These are phyloP conservation scores for Octomys mimax DNA, from an alignment of 2,797 vertebrate species.

Conservation along the genomic window DNA sequence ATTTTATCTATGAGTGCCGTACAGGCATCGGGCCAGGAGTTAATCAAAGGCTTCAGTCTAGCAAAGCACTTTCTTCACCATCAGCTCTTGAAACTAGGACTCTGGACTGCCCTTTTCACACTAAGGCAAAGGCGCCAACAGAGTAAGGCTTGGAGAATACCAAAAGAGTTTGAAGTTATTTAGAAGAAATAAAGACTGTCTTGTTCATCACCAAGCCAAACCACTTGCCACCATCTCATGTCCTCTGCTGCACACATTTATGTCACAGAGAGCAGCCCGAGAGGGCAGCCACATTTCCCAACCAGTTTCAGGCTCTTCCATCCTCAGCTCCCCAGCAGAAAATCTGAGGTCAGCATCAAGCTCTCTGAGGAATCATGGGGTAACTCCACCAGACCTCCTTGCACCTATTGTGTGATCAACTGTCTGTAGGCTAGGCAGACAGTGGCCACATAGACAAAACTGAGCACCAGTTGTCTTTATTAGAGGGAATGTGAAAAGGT, in stretches of 20 bases:
- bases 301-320: background rate
- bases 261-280: background rate
- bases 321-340: background rate
- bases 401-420: background rate
- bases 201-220: background rate
- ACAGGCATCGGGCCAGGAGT: too few relatives aligned
- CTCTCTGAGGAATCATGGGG: background rate
- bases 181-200: background rate
- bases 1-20: background rate
- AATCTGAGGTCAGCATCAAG: background rate
- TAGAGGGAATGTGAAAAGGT: background rate
- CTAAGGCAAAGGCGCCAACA: background rate
- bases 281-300: background rate
- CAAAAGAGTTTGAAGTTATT: constrained; percentile 23
- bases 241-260: background rate
- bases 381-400: background rate
- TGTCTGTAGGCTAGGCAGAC: background rate
- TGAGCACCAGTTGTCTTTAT: background rate
- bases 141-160: rapidly evolving
- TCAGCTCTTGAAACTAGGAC: background rate
- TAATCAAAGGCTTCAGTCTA: background rate
- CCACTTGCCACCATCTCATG: background rate
- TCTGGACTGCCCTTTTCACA: background rate
- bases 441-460: background rate
- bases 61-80: background rate